A percentile compares a stretch with the other conserved stretches of the same genome.
Evolutionary conservation across 1,140 invertebrate genomes (phyloP).

Genomic region (Formica selysi): DNA sequence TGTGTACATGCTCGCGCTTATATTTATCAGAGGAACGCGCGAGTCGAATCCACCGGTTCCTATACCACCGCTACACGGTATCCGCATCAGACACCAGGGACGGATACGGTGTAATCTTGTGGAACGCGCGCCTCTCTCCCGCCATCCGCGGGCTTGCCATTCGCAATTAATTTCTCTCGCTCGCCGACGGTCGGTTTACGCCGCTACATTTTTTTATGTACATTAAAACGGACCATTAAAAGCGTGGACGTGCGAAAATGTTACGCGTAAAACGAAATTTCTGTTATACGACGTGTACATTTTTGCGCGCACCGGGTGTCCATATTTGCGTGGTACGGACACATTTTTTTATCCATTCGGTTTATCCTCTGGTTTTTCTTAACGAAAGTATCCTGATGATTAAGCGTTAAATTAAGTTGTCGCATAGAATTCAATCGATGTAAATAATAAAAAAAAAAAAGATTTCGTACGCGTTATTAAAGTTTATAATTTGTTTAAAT

Average conservation of each 20-base stretch:
- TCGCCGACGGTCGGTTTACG: conserved; percentile 22
- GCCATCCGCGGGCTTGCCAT: not conserved
- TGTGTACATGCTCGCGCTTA: conserved; percentile 45
- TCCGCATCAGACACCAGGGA: conserved; percentile 54
- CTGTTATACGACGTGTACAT: conserved; percentile 11
- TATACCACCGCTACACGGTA: conserved; percentile 39
- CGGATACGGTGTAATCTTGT: conserved; percentile 48
- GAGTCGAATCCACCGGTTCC: conserved; percentile 62
- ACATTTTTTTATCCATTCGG: not conserved
- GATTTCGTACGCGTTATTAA: not conserved
- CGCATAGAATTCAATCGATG: not conserved
- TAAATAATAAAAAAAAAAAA: not conserved
- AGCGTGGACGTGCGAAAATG: conserved; percentile 30
- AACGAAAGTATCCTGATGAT: not conserved
- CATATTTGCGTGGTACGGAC: not conserved
- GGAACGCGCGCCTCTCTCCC: conserved; percentile 9
- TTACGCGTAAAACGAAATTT: conserved; percentile 38
- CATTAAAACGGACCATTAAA: conserved; percentile 53
- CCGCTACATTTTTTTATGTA: conserved; percentile 33
- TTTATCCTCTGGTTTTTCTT: not conserved
- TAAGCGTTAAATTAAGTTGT: not conserved
- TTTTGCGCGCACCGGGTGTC: conserved; percentile 13
- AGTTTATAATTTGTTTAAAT: conserved; percentile 1
- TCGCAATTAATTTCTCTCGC: conserved; percentile 48
- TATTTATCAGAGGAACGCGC: conserved; percentile 68